Evolutionary conservation across 2,113 vertebrate species (phyloP), one percentile per base, ranked within the genome.

Genomic region (Typhlomys cinereus): DNA sequence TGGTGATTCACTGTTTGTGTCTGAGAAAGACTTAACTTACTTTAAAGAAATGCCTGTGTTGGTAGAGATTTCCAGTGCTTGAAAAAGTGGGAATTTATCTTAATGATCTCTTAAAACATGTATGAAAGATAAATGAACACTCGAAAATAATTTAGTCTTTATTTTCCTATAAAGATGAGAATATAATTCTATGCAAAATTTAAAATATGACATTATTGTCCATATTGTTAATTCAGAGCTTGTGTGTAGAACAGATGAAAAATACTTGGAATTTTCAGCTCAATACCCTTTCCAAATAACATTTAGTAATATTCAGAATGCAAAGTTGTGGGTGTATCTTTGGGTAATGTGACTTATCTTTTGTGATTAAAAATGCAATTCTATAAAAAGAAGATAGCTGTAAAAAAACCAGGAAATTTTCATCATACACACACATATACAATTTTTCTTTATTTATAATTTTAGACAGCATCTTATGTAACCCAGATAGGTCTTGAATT

Each of bases 291-390:
- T 83, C 23, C 73, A 90, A 83, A 62, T 84, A 80, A 78, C 14
- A 59, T 86, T 62, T 76, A 78, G 61, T 83, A 80, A 46, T 81
- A 82, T 74, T 83, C 27, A 86, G 75, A 46, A 74, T 86, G 8
- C 1, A 50, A 20, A 88, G 21, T 85, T 84, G 90, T 73, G 29
- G 64, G 39, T 15, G 17, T 34, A 39, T 64, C n/a, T 89, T 61
- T 34, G 74, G 27, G 4, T 75, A 39, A 15, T 71, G 18, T 67
- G 46, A 12, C 8, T 13, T 85, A 23, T 83, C 46, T 18, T 95
- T 86, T 92, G n/a, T 85, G 81, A 91, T 86, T 67, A 64, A 88
- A 87, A 79, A n/a, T 90, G 5, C 13, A 48, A 62, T 92, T 92
- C 90, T 25, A 78, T 48, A 4, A 7, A 31, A 61, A n/a, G n/a